These are phyloP conservation scores for Corythoichthys intestinalis DNA, from an alignment of 2,113 vertebrate genomes.

Conservation along the genomic window DNA sequence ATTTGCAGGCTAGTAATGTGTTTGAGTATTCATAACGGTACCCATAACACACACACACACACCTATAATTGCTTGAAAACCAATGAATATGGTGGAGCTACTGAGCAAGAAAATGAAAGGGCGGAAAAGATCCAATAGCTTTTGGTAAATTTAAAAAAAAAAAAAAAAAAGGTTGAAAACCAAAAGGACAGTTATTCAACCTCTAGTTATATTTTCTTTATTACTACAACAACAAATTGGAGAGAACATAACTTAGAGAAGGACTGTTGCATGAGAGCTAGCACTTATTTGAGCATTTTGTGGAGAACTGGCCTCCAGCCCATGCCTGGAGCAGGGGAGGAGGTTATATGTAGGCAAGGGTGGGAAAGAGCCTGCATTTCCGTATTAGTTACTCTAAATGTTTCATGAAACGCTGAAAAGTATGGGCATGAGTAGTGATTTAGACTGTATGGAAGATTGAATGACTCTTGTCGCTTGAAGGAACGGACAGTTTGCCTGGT, in stretches of 20 bases:
- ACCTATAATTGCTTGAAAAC: slow-evolving; percentile 68
- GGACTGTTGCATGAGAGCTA: slow-evolving; percentile 58
- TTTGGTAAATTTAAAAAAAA: slow-evolving; percentile 35
- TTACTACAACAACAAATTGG: slow-evolving; percentile 54
- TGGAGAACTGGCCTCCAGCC: slow-evolving; percentile 55
- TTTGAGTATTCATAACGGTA: slow-evolving; percentile 9
- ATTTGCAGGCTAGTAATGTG: neutral
- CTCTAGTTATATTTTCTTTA: slow-evolving; percentile 50
- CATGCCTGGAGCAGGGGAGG: slow-evolving; percentile 33
- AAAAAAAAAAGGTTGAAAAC: slow-evolving; percentile 56
- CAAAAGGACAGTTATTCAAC: slow-evolving; percentile 59
- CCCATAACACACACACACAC: neutral
- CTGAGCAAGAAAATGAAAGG: slow-evolving; percentile 25
- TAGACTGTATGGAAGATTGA: slow-evolving; percentile 20
- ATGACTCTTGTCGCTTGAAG: slow-evolving; percentile 8
- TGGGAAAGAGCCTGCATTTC: slow-evolving; percentile 16
- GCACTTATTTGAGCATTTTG: slow-evolving; percentile 49
- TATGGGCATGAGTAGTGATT: slow-evolving; percentile 25
- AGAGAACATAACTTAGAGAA: neutral
- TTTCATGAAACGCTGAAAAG: slow-evolving; percentile 20
- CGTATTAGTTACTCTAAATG: neutral
- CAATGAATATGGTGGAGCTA: slow-evolving; percentile 58
- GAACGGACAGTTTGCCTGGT: slow-evolving; percentile 24
- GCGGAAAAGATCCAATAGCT: slow-evolving; percentile 45
- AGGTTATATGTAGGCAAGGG: slow-evolving; percentile 38